Conservation (phyloP, 1,140 invertebrate genomes). For the Apis laboriosa region DNA sequence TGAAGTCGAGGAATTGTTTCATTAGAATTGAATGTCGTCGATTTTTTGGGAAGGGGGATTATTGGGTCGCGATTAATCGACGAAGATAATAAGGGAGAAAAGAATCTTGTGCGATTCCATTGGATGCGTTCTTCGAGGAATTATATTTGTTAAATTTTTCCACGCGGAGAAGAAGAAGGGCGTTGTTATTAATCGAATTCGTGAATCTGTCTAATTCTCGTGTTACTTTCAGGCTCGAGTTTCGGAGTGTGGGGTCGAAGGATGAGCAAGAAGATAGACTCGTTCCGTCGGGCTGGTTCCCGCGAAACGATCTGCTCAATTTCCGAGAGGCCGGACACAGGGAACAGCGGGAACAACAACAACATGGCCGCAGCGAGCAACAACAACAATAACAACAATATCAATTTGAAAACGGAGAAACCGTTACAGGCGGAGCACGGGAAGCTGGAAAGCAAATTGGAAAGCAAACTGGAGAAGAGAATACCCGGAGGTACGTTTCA, state of each 20-base stretch:
- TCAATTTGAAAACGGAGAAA: constrained; percentile 73
- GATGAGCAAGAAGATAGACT: constrained; percentile 90
- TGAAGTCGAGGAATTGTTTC: neutral
- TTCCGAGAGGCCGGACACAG: constrained; percentile 67
- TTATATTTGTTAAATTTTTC: no score
- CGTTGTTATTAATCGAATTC: no score
- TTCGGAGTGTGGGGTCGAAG: constrained; percentile 89
- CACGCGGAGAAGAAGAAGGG: no score
- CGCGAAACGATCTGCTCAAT: constrained; percentile 81
- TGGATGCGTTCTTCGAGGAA: no score
- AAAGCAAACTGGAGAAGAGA: constrained; percentile 77
- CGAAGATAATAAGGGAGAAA: no score
- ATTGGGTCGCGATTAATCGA: no score
- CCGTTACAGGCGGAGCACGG: constrained; percentile 72
- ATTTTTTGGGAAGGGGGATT: no score
- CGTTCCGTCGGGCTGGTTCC: constrained; percentile 85
- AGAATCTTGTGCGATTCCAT: no score
- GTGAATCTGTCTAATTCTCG: no score
- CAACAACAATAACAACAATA: constrained; percentile 75
- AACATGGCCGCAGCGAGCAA: constrained; percentile 69
- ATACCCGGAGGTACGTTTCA: constrained; percentile 77
- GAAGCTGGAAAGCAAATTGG: constrained; percentile 77
- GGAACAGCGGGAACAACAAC: constrained; percentile 12
- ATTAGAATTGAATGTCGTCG: neutral
- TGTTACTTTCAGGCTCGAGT: constrained; percentile 79